Base-by-base conservation (phyloP, 2,888 invertebrate genomes). In the Lacanobia wlatinum region DNA sequence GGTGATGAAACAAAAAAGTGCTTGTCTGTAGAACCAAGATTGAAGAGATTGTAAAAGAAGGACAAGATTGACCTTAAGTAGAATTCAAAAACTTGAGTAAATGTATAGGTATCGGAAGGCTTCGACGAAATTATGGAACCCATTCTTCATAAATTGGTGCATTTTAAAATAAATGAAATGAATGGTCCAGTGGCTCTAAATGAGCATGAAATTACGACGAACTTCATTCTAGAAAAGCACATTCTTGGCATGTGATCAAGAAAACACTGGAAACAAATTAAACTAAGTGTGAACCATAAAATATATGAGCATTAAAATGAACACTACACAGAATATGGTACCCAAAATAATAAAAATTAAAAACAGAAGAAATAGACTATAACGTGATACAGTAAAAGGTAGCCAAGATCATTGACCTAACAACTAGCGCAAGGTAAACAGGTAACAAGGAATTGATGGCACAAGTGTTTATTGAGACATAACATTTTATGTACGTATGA, bases 401-500 rank as follows among this genome's bases (percentile, higher is more conserved):
- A 77, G 55, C 63, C 62, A 60, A 82, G 83, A 58, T 79, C 83
- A 63, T 74, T 82, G 82, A 82, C 68, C 84, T 55, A 52, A 61
- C 52, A 82, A 78, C 66, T 79, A 60, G 79, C 58, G 73, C 84
- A 82, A 84, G 84, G 85, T 73, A 72, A 84, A 48, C 77, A 69
- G 70, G 82, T 79, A 73, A 75, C 55, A 70, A 59, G 75, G 75
- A 81, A 79, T 83, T 81, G 84, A 84, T 84, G 85, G 78, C 58
- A 70, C 67, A 75, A 80, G 61, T 53, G 74, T 59, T 74, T 61
- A 84, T 74, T 80, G 63, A 70, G 72, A 78, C 70, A 74, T 68
- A 59, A 80, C 63, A 61, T 68, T 80, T 52, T 74, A 80, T 56
- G 56, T 56, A 64, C 50, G 52, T 52, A 71, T 64, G 23, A 21